Evolutionary conservation across 2,888 invertebrate species (phyloP).

Genomic region (Eueremaeus valkanovi): DNA sequence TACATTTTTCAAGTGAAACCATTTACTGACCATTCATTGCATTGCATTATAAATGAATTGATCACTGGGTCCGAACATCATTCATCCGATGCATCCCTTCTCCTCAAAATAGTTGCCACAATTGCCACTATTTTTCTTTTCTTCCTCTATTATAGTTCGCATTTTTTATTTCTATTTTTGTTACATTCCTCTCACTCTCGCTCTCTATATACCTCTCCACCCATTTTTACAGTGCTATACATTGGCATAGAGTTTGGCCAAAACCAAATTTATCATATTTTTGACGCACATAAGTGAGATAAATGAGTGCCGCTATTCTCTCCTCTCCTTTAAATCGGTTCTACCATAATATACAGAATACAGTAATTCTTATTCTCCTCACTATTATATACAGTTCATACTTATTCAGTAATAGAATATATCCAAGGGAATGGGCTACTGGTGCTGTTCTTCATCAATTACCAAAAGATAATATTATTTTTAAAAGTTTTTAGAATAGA

Average conservation of each 20-base stretch:
- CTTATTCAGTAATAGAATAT: no score
- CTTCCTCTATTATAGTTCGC: not conserved
- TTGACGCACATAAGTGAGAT: conserved; percentile 31
- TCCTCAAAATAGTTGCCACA: conserved; percentile 1
- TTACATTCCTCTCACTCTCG: not conserved
- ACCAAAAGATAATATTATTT: no score
- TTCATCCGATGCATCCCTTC: not conserved
- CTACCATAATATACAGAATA: no score
- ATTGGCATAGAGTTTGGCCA: no score
- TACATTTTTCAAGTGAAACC: conserved; percentile 6
- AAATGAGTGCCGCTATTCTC: conserved; percentile 20
- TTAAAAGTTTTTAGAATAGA: not conserved
- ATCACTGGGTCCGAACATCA: conserved; percentile 11
- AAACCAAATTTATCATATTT: conserved; percentile 23
- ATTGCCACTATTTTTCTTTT: conserved; percentile 14
- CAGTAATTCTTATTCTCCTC: no score
- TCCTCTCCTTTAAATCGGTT: not conserved
- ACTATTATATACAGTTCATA: no score
- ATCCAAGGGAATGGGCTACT: not conserved
- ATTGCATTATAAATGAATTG: conserved; percentile 19
- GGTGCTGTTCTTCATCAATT: not conserved
- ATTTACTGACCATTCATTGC: conserved; percentile 23
- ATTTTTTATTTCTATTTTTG: conserved; percentile 10
- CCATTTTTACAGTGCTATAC: not conserved
- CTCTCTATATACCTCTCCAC: not conserved